Base-by-base conservation (phyloP, 2,888 invertebrate species). In the Folsomia candida region DNA sequence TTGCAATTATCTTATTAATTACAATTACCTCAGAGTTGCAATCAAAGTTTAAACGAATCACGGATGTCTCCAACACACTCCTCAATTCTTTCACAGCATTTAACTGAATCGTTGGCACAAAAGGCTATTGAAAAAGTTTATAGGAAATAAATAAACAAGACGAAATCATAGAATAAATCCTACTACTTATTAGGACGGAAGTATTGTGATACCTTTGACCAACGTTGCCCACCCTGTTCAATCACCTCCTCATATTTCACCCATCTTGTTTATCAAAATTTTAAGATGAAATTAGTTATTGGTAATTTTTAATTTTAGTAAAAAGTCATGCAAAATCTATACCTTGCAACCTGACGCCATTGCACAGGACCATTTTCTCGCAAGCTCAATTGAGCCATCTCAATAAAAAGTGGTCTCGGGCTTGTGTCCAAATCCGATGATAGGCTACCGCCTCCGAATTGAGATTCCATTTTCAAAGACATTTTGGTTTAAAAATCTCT, bases 131-230 rank as follows among this genome's bases (percentile, higher is more conserved):
- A n/a, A n/a, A n/a, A n/a, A n/a, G n/a, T n/a, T n/a, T n/a, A n/a
- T n/a, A n/a, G n/a, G n/a, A n/a, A n/a, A n/a, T n/a, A n/a, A n/a
- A n/a, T n/a, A n/a, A n/a, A n/a, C n/a, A n/a, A n/a, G n/a, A n/a
- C n/a, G n/a, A n/a, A n/a, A n/a, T n/a, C n/a, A n/a, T n/a, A n/a
- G n/a, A n/a, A n/a, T n/a, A n/a, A n/a, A n/a, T n/a, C n/a, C n/a
- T n/a, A n/a, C n/a, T n/a, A n/a, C n/a, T n/a, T n/a, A n/a, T n/a
- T n/a, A n/a, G n/a, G n/a, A n/a, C n/a, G n/a, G n/a, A n/a, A n/a
- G n/a, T n/a, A n/a, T n/a, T n/a, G n/a, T n/a, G n/a, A n/a, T n/a
- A 87, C 87, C 79, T 87, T 88, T 22, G 86, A 87, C 87, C 87
- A 87, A 51, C 87, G 81, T 78, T 86, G 86, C 28, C 87, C 87